Conservation (phyloP, 2,113 vertebrate species). For the Cinclus cinclus region DNA sequence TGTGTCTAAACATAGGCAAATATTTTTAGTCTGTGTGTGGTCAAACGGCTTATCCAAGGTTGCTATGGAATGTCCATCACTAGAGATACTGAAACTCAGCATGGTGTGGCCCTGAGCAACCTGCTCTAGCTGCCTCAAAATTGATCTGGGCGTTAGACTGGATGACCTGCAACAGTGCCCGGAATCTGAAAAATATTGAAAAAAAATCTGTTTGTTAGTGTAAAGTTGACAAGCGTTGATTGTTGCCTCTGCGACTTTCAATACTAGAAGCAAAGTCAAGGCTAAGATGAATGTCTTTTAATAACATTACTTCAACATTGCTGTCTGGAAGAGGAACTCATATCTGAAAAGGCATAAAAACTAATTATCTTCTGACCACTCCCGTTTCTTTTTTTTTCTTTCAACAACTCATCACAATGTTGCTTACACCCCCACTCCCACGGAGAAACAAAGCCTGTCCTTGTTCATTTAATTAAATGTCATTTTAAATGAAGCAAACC, state of each 20-base stretch:
- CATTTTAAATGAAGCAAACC: slow-evolving; percentile 67
- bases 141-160: background rate
- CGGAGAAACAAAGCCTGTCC: slow-evolving; percentile 44
- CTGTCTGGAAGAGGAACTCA: background rate
- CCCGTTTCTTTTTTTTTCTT: slow-evolving; percentile 17
- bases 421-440: background rate
- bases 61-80: background rate
- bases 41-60: background rate
- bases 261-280: background rate
- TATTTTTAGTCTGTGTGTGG: accelerated
- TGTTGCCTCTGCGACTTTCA: background rate
- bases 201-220: background rate
- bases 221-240: background rate
- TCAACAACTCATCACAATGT: slow-evolving; percentile 1
- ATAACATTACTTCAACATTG: background rate
- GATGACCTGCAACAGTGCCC: background rate
- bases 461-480: slow-evolving; percentile 72
- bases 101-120: accelerated
- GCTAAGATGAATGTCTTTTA: slow-evolving; percentile 18
- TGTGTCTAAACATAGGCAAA: background rate
- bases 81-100: background rate
- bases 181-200: background rate
- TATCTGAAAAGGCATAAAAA: slow-evolving; percentile 22
- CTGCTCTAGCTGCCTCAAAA: background rate
- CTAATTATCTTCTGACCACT: slow-evolving; percentile 42